Evolutionary conservation across 1,140 invertebrate species (phyloP), one percentile per base, ranked within the genome.

Genomic region (Ditylenchus dipsaci): DNA sequence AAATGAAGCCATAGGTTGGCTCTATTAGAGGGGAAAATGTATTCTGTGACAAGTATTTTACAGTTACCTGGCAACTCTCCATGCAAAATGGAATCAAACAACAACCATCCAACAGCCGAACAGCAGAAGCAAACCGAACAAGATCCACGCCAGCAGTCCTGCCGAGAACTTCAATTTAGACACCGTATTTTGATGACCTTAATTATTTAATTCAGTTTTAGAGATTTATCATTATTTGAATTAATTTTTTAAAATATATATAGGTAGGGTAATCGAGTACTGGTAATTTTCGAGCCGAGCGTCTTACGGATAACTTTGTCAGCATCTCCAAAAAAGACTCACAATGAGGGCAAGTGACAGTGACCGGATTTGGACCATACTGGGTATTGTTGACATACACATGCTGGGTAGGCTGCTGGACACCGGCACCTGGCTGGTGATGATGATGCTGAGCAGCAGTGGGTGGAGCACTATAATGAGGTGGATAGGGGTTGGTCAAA

Each of bases 61-160:
- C n/a, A n/a, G n/a, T 45, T 45, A 45, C 43, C 43, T 72, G 68
- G 64, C 68, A 73, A 57, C 47, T 33, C 23, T 71, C 69, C 70
- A 71, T 73, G 53, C 68, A 71, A 27, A 71, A 71, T 43, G 69
- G 69, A 7, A 71, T 63, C 21, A 73, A 38, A 73, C 69, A 71
- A 38, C 69, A 71, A 29, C 69, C 70, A 19, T 62, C 21, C 57
- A 23, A 11, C n/a, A 71, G 70, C 69, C 68, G 38, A 71, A 71
- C 23, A 71, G 15, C 8, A 71, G 29, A 56, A 45, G 62, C 19
- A 45, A 69, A 1, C 70, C 69, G 33, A 62, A 71, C 8, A 71
- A 11, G 27, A 72, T 49, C 70, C 69, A 71, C 27, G 69, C 69
- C 38, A 71, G 57, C 15, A 71, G 42, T 11, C 69, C 69, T 15